These are phyloP conservation scores for Carcharodon carcharias DNA, from an alignment of 2,797 vertebrate species.

Conservation along the genomic window DNA sequence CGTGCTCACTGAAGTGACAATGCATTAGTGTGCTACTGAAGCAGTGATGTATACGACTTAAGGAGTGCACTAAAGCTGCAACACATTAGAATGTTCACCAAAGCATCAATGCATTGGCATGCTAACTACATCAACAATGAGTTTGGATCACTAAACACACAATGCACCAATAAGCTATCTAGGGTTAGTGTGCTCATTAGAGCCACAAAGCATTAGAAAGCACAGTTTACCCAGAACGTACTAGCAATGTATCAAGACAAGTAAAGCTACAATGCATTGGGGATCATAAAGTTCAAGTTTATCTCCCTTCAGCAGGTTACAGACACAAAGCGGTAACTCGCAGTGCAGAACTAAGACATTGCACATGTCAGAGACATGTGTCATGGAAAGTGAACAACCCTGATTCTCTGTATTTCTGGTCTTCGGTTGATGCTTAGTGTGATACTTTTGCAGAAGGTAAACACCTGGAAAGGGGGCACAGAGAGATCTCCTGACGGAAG, in stretches of 20 bases:
- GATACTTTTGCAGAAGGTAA: background rate
- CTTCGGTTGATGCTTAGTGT: background rate
- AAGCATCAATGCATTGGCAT: background rate
- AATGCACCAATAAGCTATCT: background rate
- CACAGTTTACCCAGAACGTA: background rate
- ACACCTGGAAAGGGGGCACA: conserved; percentile 31
- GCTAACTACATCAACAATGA: background rate
- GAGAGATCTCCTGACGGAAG: conserved; percentile 32
- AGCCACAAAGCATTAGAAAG: background rate
- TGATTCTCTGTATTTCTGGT: background rate
- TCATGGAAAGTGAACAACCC: background rate
- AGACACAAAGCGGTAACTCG: background rate
- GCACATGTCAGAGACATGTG: background rate
- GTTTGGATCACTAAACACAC: background rate
- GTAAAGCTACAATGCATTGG: background rate
- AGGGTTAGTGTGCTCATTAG: background rate
- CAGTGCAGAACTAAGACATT: background rate
- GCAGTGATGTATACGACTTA: background rate
- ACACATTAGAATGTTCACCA: background rate
- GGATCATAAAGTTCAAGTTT: background rate
- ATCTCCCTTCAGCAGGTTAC: background rate
- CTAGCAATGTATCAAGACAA: background rate
- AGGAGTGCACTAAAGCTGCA: no score
- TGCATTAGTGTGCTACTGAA: no score
- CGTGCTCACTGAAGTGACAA: no score